Base-by-base conservation (phyloP, 2,888 invertebrate species). In the Eupithecia tripunctaria region DNA sequence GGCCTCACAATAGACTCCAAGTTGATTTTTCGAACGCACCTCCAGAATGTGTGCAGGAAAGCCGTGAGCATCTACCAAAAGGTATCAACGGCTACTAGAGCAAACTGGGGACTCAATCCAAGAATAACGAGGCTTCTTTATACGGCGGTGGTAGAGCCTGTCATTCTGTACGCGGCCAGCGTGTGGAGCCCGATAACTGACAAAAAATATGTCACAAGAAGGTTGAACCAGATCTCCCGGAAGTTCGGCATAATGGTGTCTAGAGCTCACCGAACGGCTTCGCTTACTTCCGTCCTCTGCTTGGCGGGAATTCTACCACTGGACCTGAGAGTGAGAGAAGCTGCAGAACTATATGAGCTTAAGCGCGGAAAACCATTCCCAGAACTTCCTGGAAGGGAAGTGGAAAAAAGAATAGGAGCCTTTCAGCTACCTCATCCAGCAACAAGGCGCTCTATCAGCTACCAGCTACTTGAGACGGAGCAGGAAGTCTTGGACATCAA, bases 341-440 rank as follows among this genome's bases (percentile, higher is more conserved):
- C 43, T 7, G 25, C 47, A 0, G 66, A 43, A 27, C 29, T 66
- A 1, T 66, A 43, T 32, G 8, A 47, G 10, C 21, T 47, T 0
- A 66, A 32, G 18, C 38, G 66, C 1, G 66, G 66, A 0, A 66
- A 47, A 29, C 43, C 25, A 3, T 47, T 27, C 6, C 7, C 14
- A 14, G 68, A 15, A 27, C 21, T 78, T 8, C 75, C 68, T 10
- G 81, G 73, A 4, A 21, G 74, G 14, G 72, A 78, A 60, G 29
- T 80, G 0, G 82, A 82, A 15, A 14, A 3, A 38, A 27, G 32
- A n/a, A 29, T 36, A 56, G 62, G 27, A 2, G 14, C 38, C 0
- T 66, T 62, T 12, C 4, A 27, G n/a, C 0, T 60, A 29, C 70
- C 72, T 0, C 79, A 79, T 27, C 79, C 81, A 0, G 71, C 79